phyloP scores from a whole-genome alignment of 2,888 invertebrate species.

The Spodoptera littoralis region DNA sequence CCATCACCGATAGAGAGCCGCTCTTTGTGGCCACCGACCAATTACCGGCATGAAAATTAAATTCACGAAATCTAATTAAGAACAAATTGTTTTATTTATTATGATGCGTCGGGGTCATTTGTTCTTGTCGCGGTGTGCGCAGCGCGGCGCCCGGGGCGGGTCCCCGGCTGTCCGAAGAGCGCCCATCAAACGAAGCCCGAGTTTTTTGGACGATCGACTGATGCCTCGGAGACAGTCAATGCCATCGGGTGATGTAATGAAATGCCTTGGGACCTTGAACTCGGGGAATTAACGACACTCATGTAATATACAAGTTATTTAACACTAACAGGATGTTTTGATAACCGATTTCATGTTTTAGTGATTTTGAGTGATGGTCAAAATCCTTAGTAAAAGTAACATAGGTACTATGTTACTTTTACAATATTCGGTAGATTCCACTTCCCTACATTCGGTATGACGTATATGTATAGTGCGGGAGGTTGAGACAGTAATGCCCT shows the following conservation, averaged over 20 bases:
- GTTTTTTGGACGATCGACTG: constrained; percentile 66
- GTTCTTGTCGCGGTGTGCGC: constrained; percentile 79
- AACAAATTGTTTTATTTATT: constrained; percentile 89
- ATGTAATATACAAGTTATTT: constrained; percentile 6
- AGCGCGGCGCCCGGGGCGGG: constrained; percentile 84
- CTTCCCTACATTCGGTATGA: constrained; percentile 56
- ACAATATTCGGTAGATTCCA: constrained; percentile 8
- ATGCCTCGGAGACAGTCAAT: constrained; percentile 53
- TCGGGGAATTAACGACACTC: constrained; percentile 23
- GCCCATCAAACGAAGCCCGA: constrained; percentile 53
- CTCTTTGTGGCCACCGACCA: constrained; percentile 88
- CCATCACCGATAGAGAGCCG: constrained; percentile 85
- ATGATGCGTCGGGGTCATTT: constrained; percentile 88
- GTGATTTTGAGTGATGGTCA: no score
- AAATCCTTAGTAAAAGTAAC: no score
- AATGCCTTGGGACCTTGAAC: constrained; percentile 54
- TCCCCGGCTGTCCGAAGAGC: constrained; percentile 65
- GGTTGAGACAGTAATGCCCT: constrained; percentile 74
- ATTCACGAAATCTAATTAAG: constrained; percentile 89
- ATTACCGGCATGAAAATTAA: constrained; percentile 89
- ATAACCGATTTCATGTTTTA: no score
- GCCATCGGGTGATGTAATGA: constrained; percentile 48
- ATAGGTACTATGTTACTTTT: no score
- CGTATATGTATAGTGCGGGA: constrained; percentile 70
- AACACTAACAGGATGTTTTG: no score